A percentile compares a stretch with the other conserved stretches of the same genome.
Conservation (phyloP, 2,888 invertebrate species). For the Sphaeridia pumilis region DNA sequence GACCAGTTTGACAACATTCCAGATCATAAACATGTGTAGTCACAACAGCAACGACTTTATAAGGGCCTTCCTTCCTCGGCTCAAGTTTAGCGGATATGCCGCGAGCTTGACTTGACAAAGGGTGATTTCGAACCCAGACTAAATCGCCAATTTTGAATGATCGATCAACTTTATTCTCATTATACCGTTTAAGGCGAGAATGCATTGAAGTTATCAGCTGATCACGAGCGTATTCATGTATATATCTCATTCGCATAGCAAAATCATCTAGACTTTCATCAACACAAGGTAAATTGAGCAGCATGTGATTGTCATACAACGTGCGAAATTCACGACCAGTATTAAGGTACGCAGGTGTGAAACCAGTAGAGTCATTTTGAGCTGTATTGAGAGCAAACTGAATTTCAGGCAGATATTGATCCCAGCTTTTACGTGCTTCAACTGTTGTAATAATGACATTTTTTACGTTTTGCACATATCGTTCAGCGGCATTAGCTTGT, state of each 20-base stretch:
- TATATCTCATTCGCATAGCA: too few relatives aligned
- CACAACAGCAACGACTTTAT: too few relatives aligned
- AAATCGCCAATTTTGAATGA: neutral
- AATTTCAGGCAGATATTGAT: slow-evolving; percentile 13
- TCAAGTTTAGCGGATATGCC: neutral
- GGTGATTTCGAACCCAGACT: neutral
- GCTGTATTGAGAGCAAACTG: slow-evolving; percentile 17
- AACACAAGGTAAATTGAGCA: neutral
- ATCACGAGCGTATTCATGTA: too few relatives aligned
- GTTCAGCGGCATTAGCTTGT: slow-evolving; percentile 19
- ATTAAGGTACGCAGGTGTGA: slow-evolving; percentile 19
- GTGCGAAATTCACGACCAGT: slow-evolving; percentile 18
- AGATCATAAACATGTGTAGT: too few relatives aligned
- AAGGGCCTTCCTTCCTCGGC: too few relatives aligned
- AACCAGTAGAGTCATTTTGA: slow-evolving; percentile 11
- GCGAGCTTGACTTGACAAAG: neutral
- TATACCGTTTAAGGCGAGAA: too few relatives aligned
- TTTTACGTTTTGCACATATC: slow-evolving; percentile 16
- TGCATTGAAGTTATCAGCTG: too few relatives aligned
- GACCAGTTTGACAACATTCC: too few relatives aligned
- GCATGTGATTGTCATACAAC: slow-evolving; percentile 15
- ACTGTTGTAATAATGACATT: slow-evolving; percentile 12
- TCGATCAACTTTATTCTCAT: neutral
- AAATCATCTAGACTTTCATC: too few relatives aligned
- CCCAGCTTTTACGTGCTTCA: slow-evolving; percentile 17